These are phyloP conservation scores for Chelonus insularis DNA, from an alignment of 1,140 invertebrate species.

Conservation along the genomic window DNA sequence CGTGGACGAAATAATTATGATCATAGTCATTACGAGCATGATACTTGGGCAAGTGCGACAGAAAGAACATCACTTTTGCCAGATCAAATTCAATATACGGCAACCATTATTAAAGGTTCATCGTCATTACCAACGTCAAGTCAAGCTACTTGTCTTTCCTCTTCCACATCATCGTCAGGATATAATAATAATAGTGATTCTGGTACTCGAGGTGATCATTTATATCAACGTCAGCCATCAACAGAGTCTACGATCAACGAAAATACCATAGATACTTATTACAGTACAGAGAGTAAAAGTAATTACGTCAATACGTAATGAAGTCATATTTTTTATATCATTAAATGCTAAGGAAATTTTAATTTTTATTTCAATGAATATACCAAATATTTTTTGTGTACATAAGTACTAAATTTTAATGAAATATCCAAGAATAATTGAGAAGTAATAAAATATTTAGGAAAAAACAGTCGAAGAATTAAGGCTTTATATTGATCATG, in stretches of 20 bases:
- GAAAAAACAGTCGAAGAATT: no score
- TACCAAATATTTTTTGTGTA: no score
- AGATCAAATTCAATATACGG: constrained; percentile 30
- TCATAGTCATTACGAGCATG: constrained; percentile 46
- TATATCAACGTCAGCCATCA: not conserved
- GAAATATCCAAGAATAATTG: no score
- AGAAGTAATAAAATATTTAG: no score
- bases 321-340: no score
- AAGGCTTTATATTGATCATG: no score
- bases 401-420: no score
- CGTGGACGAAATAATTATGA: constrained; percentile 73
- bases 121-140: constrained; percentile 33
- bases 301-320: no score
- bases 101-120: constrained; percentile 39
- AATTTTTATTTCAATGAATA: no score
- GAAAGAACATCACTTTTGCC: constrained; percentile 53
- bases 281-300: no score
- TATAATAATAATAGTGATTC: constrained; percentile 39
- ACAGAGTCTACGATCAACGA: not conserved
- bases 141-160: not conserved
- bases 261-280: no score
- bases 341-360: no score
- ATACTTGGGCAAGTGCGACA: constrained; percentile 64
- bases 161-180: constrained; percentile 42
- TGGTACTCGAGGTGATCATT: constrained; percentile 24